Evolutionary conservation across 2,113 vertebrate genomes (phyloP).

Genomic region (Chaenocephalus aceratus): DNA sequence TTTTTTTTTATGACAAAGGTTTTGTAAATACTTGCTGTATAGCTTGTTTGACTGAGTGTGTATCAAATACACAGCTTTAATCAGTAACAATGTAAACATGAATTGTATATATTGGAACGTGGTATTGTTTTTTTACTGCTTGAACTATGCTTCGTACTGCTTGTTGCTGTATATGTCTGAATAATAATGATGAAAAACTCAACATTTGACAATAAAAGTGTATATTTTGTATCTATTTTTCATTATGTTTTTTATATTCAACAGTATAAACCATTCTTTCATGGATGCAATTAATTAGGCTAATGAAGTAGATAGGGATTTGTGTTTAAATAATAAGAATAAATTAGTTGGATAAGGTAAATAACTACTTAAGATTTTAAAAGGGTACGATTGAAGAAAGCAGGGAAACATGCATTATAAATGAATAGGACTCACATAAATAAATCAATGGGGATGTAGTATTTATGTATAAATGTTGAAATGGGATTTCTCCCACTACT

Average conservation of each 20-base stretch:
- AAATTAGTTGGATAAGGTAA: background rate
- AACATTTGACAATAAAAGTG: constrained; percentile 69
- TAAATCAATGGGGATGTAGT: background rate
- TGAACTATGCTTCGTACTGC: constrained; percentile 27
- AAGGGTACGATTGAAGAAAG: background rate
- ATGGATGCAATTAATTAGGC: background rate
- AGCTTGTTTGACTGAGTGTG: constrained; percentile 63
- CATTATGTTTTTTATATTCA: background rate
- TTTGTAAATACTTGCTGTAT: constrained; percentile 75
- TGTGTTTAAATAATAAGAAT: background rate
- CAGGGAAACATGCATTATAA: background rate
- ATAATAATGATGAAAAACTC: constrained; percentile 26
- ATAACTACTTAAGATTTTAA: background rate
- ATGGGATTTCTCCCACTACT: background rate
- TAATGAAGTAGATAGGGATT: background rate
- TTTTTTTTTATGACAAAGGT: constrained; percentile 56
- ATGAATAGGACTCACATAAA: background rate
- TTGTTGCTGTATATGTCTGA: constrained; percentile 42
- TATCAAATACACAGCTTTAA: constrained; percentile 72
- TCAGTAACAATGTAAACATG: constrained; percentile 42
- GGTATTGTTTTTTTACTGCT: constrained; percentile 15
- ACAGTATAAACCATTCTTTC: background rate
- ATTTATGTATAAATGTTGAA: background rate
- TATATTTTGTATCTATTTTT: constrained; percentile 56
- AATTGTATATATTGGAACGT: constrained; percentile 50